These are phyloP conservation scores for Brienomyrus longianalis DNA, from an alignment of 2,113 vertebrate species.

Conservation along the genomic window DNA sequence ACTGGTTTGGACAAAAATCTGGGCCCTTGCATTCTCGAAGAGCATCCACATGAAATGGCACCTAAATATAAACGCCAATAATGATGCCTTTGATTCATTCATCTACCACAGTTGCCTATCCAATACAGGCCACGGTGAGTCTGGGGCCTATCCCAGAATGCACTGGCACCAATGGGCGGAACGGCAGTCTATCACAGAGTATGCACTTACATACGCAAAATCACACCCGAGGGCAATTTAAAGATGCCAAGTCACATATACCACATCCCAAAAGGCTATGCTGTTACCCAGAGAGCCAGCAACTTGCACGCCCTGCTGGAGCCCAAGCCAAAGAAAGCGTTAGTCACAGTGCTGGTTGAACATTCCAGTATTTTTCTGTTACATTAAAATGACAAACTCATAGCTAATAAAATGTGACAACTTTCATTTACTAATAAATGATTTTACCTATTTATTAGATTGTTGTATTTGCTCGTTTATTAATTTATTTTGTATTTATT, in stretches of 20 bases:
- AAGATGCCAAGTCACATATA: background rate
- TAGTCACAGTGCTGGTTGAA: background rate
- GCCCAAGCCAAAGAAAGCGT: background rate
- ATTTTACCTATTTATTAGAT: background rate
- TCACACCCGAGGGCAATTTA: background rate
- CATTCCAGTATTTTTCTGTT: background rate
- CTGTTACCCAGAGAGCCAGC: background rate
- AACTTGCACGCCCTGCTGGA: background rate
- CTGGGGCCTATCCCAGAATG: background rate
- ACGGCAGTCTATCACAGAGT: background rate
- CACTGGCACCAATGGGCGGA: background rate
- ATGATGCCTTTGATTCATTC: background rate
- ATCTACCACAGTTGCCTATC: background rate
- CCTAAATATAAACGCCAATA: background rate
- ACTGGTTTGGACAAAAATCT: background rate
- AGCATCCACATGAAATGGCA: background rate
- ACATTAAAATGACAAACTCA: background rate
- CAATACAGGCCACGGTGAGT: background rate
- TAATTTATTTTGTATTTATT: background rate
- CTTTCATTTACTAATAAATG: background rate
- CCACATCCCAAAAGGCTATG: background rate
- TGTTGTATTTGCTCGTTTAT: background rate
- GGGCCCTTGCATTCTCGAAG: background rate
- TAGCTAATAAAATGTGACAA: background rate
- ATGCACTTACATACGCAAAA: background rate